Base-by-base conservation (phyloP, 2,797 vertebrate species). In the Malurus splendens region DNA sequence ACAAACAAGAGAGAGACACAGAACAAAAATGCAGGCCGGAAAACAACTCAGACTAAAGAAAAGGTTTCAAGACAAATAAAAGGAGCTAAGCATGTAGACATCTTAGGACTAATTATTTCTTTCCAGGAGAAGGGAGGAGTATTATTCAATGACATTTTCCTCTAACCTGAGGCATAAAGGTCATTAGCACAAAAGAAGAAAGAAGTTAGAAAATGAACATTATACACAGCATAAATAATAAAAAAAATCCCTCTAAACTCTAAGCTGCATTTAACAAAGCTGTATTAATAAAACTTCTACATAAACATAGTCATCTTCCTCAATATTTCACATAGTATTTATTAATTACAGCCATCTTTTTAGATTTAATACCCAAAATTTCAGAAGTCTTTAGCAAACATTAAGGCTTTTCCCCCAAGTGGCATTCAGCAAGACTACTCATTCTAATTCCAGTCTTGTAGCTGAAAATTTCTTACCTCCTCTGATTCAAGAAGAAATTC, bases 401-500 rank as follows among this genome's bases (percentile, higher is more conserved):
- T 17, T 23, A 78, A 41, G 2, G 2, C 11, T 60, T 68, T 67
- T 56, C 18, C 32, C 70, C 1, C 22, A 52, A 30, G 19, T 27
- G 18, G 11, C 24, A 57, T 17, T 65, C 17, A 62, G 36, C 9
- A 82, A 45, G 33, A 52, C 11, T 50, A 67, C 19, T 70, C 6
- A 75, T 39, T 59, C 72, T 27, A 52, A 14, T 23, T 85, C 44
- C 20, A 70, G 33, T 74, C 79, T 42, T 66, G 17, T 23, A 38
- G 33, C 14, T 56, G 12, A 79, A 76, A 66, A 76, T 36, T 23
- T 60, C 97, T 97, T 76, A 99, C 99, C 98, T 99, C 99, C 87
- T 99, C 99, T 3, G 99, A 99, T 70, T 99, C 99, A 92, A 99
- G 98, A 93, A 99, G 98, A 96, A 99, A 99, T 96, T 99, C 99